A percentile compares a stretch with the other conserved stretches of the same genome.
Conservation (phyloP, 2,113 vertebrate species). For the Limanda limanda region DNA sequence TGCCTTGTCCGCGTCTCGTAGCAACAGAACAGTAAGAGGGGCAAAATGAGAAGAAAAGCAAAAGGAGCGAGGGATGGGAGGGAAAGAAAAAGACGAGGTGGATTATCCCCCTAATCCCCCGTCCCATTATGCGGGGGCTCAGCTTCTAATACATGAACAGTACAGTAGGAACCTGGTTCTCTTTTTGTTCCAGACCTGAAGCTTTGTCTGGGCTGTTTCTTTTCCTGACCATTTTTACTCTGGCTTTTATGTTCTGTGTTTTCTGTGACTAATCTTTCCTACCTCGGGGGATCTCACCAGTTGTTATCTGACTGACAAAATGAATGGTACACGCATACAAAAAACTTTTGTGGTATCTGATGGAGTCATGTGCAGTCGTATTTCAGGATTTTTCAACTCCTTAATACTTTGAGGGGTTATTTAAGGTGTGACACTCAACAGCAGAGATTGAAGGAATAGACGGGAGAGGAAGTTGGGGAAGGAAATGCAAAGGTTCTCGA, state of each 20-base stretch:
- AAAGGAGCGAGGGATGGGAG: slow-evolving; percentile 46
- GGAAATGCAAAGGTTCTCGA: not conserved
- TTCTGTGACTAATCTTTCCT: not conserved
- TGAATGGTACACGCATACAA: not conserved
- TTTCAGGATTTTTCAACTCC: too few relatives aligned
- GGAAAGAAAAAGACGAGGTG: slow-evolving; percentile 66
- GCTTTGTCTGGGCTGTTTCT: not conserved
- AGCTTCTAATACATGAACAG: slow-evolving; percentile 58
- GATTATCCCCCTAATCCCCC: slow-evolving; percentile 76
- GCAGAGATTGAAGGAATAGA: not conserved
- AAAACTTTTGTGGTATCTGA: not conserved
- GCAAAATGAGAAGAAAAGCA: slow-evolving; percentile 64
- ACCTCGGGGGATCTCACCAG: not conserved
- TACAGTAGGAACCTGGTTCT: slow-evolving; percentile 55
- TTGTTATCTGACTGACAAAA: not conserved
- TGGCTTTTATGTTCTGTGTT: not conserved
- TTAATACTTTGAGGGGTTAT: too few relatives aligned
- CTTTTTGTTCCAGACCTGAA: not conserved
- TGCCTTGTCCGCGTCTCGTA: slow-evolving; percentile 57
- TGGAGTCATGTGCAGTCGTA: too few relatives aligned
- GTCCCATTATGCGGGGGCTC: slow-evolving; percentile 57
- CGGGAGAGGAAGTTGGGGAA: not conserved
- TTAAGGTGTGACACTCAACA: too few relatives aligned
- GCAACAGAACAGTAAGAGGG: slow-evolving; percentile 53
- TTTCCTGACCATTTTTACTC: not conserved